Conservation (phyloP, 2,113 vertebrate genomes). For the human (Homo sapiens) region DNA sequence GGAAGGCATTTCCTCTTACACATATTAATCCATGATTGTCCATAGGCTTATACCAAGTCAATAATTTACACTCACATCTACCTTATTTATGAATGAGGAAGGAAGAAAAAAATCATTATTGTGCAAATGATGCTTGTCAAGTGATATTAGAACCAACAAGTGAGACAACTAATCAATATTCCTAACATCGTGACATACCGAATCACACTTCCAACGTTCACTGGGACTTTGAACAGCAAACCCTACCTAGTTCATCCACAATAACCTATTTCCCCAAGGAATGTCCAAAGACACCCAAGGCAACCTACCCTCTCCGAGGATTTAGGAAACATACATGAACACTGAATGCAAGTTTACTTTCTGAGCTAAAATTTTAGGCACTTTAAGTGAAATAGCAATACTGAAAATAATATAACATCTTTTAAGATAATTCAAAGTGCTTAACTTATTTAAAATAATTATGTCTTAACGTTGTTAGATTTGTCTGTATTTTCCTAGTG, state of each 20-base stretch:
- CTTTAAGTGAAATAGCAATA: slow-evolving; percentile 43
- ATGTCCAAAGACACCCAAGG: neutral
- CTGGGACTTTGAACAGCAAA: neutral
- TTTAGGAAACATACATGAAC: slow-evolving; percentile 39
- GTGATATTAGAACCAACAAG: neutral
- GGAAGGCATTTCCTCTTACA: neutral
- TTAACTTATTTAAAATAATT: slow-evolving; percentile 66
- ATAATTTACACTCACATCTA: neutral
- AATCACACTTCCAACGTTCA: neutral
- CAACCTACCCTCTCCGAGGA: neutral
- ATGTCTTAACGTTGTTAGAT: slow-evolving; percentile 51
- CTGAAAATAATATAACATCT: slow-evolving; percentile 68
- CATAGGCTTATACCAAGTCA: neutral
- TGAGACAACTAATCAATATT: slow-evolving; percentile 25
- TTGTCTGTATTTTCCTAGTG: slow-evolving; percentile 40
- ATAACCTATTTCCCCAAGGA: neutral
- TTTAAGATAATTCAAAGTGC: slow-evolving; percentile 62
- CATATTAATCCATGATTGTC: neutral
- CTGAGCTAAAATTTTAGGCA: slow-evolving; percentile 67
- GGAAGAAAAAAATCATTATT: neutral
- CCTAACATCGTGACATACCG: neutral
- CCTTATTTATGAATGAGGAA: neutral
- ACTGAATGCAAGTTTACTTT: slow-evolving; percentile 55
- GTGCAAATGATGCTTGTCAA: slow-evolving; percentile 8
- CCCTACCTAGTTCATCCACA: neutral